Evolutionary conservation across 92 coral and sea anemone genomes (phyloP).

Genomic region (Palythoa caribaeorum): DNA sequence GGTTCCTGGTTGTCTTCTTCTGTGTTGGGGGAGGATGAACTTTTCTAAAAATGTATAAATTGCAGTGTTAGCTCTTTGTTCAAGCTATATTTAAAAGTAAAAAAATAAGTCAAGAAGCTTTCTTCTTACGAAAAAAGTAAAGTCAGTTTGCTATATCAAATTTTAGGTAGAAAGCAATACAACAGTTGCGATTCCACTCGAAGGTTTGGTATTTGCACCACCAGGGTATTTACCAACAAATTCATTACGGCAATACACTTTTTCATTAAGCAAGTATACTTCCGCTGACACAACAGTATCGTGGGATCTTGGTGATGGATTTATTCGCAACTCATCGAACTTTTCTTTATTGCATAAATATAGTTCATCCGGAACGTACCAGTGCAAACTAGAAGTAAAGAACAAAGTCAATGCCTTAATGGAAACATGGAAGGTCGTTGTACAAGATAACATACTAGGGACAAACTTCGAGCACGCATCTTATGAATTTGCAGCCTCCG

Average conservation of each 20-base stretch:
- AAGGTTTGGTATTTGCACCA: background rate
- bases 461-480: background rate
- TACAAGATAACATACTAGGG: conserved; percentile 24
- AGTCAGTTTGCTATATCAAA: too few relatives aligned
- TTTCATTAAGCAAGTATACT: background rate
- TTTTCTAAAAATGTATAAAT: too few relatives aligned
- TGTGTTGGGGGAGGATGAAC: too few relatives aligned
- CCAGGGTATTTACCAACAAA: conserved; percentile 27
- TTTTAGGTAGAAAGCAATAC: background rate
- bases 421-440: conserved; percentile 2
- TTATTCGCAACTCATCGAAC: background rate
- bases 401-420: conserved; percentile 5
- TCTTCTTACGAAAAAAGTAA: too few relatives aligned
- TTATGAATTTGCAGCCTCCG: background rate
- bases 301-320: conserved; percentile 43
- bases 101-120: too few relatives aligned
- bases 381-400: background rate
- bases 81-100: too few relatives aligned
- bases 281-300: background rate
- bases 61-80: too few relatives aligned
- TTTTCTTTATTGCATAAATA: conserved; percentile 11
- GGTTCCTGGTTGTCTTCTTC: too few relatives aligned
- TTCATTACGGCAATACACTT: background rate
- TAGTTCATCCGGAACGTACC: background rate
- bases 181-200: conserved; percentile 22